Evolutionary conservation across 2,113 vertebrate genomes (phyloP).

Genomic region (Nymphicus hollandicus): DNA sequence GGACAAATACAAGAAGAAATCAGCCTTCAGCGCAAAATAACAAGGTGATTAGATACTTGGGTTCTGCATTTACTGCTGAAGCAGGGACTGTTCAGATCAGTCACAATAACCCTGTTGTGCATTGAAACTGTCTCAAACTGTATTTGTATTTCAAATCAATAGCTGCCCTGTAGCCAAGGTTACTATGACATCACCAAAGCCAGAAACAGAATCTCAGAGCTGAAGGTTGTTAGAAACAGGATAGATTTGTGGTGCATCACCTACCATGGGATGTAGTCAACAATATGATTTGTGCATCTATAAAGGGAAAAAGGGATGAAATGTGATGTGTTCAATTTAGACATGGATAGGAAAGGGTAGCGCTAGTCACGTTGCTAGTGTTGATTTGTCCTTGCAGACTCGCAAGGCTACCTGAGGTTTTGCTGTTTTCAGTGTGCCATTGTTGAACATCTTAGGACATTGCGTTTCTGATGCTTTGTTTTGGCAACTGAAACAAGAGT

Average conservation of each 20-base stretch:
- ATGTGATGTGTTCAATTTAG: neutral
- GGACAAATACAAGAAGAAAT: neutral
- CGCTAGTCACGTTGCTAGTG: neutral
- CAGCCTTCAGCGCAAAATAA: neutral
- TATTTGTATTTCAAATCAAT: slow-evolving; percentile 53
- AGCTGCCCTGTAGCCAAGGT: slow-evolving; percentile 38
- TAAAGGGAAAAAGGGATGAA: neutral
- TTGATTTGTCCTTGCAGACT: neutral
- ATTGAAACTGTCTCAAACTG: slow-evolving; percentile 18
- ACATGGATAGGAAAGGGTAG: neutral
- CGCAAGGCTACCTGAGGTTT: neutral
- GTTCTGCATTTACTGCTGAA: neutral
- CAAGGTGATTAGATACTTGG: neutral
- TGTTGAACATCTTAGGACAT: neutral
- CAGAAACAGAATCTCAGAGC: neutral
- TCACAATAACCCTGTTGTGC: slow-evolving; percentile 11
- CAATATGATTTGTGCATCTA: fast-evolving
- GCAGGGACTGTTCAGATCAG: neutral
- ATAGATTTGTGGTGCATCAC: neutral
- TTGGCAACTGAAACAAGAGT: neutral
- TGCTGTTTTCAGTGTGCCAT: neutral
- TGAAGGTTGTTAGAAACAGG: neutral
- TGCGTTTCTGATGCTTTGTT: neutral
- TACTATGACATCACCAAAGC: slow-evolving; percentile 38
- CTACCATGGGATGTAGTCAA: neutral